Base-by-base conservation (phyloP, 1,140 invertebrate genomes). In the Drosophila bocqueti region DNA sequence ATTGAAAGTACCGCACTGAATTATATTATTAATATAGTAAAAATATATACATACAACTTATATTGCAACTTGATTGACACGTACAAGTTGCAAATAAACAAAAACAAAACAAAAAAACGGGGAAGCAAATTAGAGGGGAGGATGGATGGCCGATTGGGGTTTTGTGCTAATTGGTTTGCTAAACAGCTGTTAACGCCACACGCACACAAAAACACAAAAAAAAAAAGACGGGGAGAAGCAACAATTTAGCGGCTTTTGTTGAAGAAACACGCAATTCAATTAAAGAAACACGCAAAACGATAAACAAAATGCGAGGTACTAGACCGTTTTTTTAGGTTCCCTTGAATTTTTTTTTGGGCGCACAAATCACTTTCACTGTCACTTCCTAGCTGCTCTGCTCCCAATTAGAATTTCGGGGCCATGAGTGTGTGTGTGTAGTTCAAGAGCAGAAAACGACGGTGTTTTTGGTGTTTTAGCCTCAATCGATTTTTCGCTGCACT, bases 261-360 rank as follows among this genome's bases (percentile, higher is more conserved):
- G 54, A 26, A 31, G 65, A 24, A 57, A 40, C 82, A 87, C 84
- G 83, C 84, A 81, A 83, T 81, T 89, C 68, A 84, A 81, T 87
- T 87, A 75, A 57, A 49, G 63, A 50, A 59, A 42, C 84, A 89
- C 83, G 83, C 83, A 72, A 81, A 67, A 62, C 76, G 52, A 24
- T 74, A 42, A 83, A 76, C 60, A 36, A 52, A 79, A 76, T 74
- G 45, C 45, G 34, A 78, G 50, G 57, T 57, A 59, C 43, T 54
- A 45, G 13, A 26, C 34, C 29, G 4, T 46, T 42, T 36, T 26
- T 34, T 43, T n/a, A 1, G 49, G 26, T 52, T 38, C 52, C 52
- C 52, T 55, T 55, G 52, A 55, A 40, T 38, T 65, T 55, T 38
- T 54, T 50, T 77, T 79, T 77, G 68, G 72, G 65, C 65, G 54